Conservation (phyloP, 2,797 vertebrate genomes). For the Anguilla pacifica region DNA sequence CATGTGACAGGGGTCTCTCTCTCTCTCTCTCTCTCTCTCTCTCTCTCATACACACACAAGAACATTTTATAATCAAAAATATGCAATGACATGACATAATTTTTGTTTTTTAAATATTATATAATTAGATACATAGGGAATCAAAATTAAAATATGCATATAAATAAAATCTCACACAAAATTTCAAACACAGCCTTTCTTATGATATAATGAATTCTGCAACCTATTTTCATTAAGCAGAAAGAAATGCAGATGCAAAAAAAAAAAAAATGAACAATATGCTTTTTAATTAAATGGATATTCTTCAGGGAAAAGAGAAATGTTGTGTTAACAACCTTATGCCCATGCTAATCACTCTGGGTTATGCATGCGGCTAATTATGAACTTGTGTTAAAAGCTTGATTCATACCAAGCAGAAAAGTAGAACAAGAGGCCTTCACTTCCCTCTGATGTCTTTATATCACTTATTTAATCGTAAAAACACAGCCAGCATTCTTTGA, state of each 20-base stretch:
- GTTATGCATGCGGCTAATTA: conserved; percentile 59
- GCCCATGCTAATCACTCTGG: conserved; percentile 54
- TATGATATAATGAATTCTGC: conserved; percentile 47
- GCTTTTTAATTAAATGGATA: conserved; percentile 57
- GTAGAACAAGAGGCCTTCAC: conserved; percentile 32
- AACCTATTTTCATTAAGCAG: conserved; percentile 45
- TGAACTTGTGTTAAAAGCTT: conserved; percentile 53
- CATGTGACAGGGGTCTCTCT: not conserved
- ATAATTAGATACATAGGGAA: not conserved
- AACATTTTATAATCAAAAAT: not conserved
- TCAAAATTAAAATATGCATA: not conserved
- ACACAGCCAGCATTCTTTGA: conserved; percentile 20
- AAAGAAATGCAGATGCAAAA: conserved; percentile 39
- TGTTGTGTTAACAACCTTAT: conserved; percentile 60
- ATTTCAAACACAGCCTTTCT: conserved; percentile 29
- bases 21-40: too few relatives aligned
- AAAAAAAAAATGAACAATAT: conserved; percentile 46
- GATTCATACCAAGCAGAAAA: conserved; percentile 41
- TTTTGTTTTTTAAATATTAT: too few relatives aligned
- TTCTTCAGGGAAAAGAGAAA: conserved; percentile 59
- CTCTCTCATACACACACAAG: not conserved
- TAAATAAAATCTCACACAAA: conserved; percentile 14
- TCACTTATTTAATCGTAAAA: conserved; percentile 40
- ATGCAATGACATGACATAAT: not conserved
- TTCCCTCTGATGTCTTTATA: conserved; percentile 46